Evolutionary conservation across 2,113 vertebrate genomes (phyloP), one percentile per base, ranked within the genome.

Genomic region (Sterna hirundo): DNA sequence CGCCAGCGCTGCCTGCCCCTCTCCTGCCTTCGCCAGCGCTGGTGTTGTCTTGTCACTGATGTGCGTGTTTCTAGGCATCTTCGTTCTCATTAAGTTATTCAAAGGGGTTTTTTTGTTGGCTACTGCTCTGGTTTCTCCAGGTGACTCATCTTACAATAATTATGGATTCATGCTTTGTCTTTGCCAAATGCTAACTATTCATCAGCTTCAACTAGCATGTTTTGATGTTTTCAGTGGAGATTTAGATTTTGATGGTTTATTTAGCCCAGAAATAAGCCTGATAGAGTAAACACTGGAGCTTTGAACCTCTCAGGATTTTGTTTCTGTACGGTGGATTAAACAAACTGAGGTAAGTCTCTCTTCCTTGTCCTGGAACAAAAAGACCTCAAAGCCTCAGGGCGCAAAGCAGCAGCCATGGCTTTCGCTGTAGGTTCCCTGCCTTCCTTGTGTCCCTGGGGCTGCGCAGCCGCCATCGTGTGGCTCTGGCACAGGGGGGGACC

Each of bases 141-240:
- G 93, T 96, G 91, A 96, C 75, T 96, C 96, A 95, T 93, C 61
- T 57, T 71, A 74, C 3, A 83, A 84, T 80, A 94, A 94, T 91
- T 89, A 91, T 2, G 36, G 77, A 93, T 95, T 90, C 38, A 3
- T 77, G 70, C 58, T 87, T 96, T 93, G 71, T 91, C 90, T 94
- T 88, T 85, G 75, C 89, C 58, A 61, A 94, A 79, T 4, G 12
- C 27, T 64, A 84, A 65, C 64, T 71, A 52, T 86, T 75, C 69
- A 86, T 91, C 69, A 87, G 49, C 70, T 94, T 89, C 75, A 90
- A 51, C 62, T 36, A 86, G 36, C 15, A 9, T 44, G 65, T 92
- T 96, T 77, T 80, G 68, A 62, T 88, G 80, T 89, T 95, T 96
- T 81, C 89, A 68, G 30, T 4, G 30, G 57, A 90, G 76, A 54